phyloP scores from a whole-genome alignment of 2,113 vertebrate genomes.

The Caracal caracal region DNA sequence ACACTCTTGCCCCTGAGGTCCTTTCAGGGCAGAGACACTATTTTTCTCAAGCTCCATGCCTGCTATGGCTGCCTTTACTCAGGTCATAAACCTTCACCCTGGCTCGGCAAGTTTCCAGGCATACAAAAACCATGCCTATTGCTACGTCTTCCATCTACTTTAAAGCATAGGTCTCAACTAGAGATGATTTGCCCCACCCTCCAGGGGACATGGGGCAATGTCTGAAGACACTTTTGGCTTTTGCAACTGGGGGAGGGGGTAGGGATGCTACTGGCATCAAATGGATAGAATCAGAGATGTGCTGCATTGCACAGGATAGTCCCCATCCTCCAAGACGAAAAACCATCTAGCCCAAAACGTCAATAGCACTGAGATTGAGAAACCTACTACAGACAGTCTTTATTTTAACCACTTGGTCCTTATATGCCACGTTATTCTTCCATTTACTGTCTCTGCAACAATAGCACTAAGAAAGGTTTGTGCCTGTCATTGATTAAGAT shows the following conservation, averaged over 20 bases:
- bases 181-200: not conserved
- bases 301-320: not conserved
- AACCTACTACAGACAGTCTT: not conserved
- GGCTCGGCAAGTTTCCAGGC: not conserved
- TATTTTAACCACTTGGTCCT: not conserved
- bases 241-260: not conserved
- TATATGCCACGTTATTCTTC: not conserved
- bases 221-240: not conserved
- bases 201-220: not conserved
- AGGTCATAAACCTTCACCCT: not conserved
- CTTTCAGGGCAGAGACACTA: not conserved
- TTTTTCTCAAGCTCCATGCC: constrained; percentile 6
- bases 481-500: not conserved
- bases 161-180: not conserved
- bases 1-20: not conserved
- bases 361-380: not conserved
- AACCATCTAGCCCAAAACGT: not conserved
- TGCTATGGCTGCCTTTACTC: constrained; percentile 25
- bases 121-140: not conserved
- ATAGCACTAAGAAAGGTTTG: not conserved
- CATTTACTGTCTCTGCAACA: not conserved
- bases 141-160: not conserved
- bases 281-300: not conserved
- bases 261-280: not conserved
- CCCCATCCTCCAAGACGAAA: not conserved